These are phyloP conservation scores for Notechis scutatus DNA, from an alignment of 2,113 vertebrate species.

Conservation along the genomic window DNA sequence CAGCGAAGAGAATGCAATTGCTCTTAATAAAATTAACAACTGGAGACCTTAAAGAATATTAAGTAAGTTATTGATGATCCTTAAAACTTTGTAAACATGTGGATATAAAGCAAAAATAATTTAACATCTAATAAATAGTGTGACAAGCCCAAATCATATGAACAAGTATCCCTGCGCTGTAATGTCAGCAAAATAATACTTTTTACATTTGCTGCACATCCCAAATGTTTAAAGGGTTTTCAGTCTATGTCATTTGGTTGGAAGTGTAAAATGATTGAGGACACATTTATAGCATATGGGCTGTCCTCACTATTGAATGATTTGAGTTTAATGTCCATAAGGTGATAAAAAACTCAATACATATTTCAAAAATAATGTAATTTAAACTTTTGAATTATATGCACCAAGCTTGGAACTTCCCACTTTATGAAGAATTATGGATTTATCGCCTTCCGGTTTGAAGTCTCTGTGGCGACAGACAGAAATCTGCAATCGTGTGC, in stretches of 20 bases:
- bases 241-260: not conserved
- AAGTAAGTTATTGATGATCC: not conserved
- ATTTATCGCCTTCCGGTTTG: not conserved
- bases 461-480: no score
- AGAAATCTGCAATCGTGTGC: no score
- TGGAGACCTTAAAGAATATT: not conserved
- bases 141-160: not conserved
- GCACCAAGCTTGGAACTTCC: not conserved
- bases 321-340: not conserved
- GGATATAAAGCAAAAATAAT: not conserved
- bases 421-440: not conserved
- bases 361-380: not conserved
- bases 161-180: not conserved
- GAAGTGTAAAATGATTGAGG: not conserved
- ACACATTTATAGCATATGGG: not conserved
- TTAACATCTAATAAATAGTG: not conserved
- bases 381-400: not conserved
- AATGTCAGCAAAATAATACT: not conserved
- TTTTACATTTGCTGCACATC: not conserved
- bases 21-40: not conserved
- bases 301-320: not conserved
- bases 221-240: not conserved
- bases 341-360: not conserved
- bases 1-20: no score
- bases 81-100: not conserved